Evolutionary conservation across 2,888 invertebrate genomes (phyloP), one percentile per base, ranked within the genome.

Genomic region (Nysson spinosus): DNA sequence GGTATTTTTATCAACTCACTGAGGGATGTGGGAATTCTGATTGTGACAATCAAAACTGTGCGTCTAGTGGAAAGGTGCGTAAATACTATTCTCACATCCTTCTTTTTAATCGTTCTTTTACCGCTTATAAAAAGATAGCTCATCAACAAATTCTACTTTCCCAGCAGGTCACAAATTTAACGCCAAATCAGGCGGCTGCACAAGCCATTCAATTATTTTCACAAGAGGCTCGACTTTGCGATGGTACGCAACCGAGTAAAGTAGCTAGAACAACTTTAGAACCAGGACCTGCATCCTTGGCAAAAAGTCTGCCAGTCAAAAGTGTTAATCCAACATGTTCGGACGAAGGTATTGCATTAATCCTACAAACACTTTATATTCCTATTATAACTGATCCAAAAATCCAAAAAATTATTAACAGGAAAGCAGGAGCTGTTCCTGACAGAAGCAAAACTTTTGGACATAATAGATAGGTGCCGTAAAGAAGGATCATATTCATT

Each of bases 11-110:
- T 88, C 96, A 97, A 88, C 89, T 97, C 71, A 93, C 94, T 34
- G 95, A 96, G 86, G 97, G 97, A 76, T 97, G 97, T 88, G 97
- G 97, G 17, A 95, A 96, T 88, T 90, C 92, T n/a, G 90, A 91
- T 79, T 97, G 97, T 88, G 91, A 92, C 81, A 97, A 97, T 88
- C 91, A 91, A 82, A 91, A 93, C 86, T 97, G 97, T 89, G 96
- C 96, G 73, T 97, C 97, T 12, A 96, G 95, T 88, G 95, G 95
- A 80, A 92, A 93, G 89, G 95, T 96, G 88, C 87, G 86, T 14
- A 3, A 11, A 22, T n/a, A 7, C 14, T 40, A 14, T 5, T 7
- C 11, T 17, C n/a, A 14, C 2, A 2, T 14, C 12, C 9, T 12
- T 3, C n/a, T 24, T 7, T 1, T 0, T 12, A 9, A 0, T 17